Percentiles rank a stretch among this genome's conserved stretches.
Evolutionary conservation across 2,888 invertebrate genomes (phyloP).

Genomic region (Digitonthophagus gazella): DNA sequence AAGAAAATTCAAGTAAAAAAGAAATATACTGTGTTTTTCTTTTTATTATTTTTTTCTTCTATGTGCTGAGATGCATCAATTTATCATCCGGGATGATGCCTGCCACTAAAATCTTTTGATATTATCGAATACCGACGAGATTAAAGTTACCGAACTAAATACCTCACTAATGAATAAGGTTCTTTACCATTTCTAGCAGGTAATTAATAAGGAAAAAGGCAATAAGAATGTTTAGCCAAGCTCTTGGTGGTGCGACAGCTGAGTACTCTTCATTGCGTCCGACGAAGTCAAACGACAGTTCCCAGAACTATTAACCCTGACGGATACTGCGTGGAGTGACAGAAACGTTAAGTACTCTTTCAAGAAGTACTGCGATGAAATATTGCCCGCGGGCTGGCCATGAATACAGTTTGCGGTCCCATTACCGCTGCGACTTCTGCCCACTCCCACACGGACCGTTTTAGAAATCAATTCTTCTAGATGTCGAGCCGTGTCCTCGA

Average conservation of each 20-base stretch:
- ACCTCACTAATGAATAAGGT: not conserved
- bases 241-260: not conserved
- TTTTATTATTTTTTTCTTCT: too few species aligned
- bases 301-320: not conserved
- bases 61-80: not conserved
- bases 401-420: not conserved
- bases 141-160: too few species aligned
- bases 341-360: not conserved
- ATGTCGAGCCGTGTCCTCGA: not conserved
- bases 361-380: not conserved
- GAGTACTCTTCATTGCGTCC: not conserved
- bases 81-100: not conserved
- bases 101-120: not conserved
- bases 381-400: not conserved
- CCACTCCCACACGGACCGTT: not conserved
- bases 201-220: not conserved
- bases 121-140: not conserved
- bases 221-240: not conserved
- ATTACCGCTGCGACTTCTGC: not conserved
- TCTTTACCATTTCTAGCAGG: not conserved
- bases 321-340: not conserved
- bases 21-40: too few species aligned
- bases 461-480: not conserved
- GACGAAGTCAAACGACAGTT: not conserved
- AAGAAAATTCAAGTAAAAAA: not conserved